Evolutionary conservation across 1,140 invertebrate genomes (phyloP), one percentile per base, ranked within the genome.

Genomic region (Macrobrachium rosenbergii): DNA sequence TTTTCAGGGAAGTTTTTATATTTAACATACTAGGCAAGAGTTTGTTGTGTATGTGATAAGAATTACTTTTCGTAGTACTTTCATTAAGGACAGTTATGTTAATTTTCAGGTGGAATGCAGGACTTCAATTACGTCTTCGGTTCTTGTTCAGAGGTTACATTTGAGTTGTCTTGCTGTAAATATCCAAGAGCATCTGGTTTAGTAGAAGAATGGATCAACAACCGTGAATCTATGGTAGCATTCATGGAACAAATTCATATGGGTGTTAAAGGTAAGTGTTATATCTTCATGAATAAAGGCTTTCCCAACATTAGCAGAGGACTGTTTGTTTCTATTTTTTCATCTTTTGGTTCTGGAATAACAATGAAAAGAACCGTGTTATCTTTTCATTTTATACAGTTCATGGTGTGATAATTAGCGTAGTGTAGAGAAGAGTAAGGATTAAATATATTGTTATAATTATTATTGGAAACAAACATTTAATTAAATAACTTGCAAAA

Each of bases 131-230:
- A 99, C 92, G 93, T 97, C 8, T 94, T 95, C 88, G 98, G 96
- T 14, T 99, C 99, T 92, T 97, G 97, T 91, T 98, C 99, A 91
- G 99, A 99, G 92, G 95, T 99, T 78, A 99, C 98, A 10, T 95
- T 99, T 89, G 98, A 99, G 92, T 92, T 99, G 79, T 97, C 96
- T 73, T 99, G 99, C 93, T 98, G 97, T 92, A 99, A 99, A 93
- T 99, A 95, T 92, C 98, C 98, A 0, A 84, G 89, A 6, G 95
- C 95, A 0, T 93, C 92, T 5, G 92, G 94, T 7, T 91, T 99
- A 89, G 93, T 94, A 0, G 91, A 92, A 17, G 96, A 97, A 93
- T 99, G 99, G 99, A 90, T 92, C 14, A 93, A 95, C 72, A 99
- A 99, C 92, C 96, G 96, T 91, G 96, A 97, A 90, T 93, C 98